Evolutionary conservation across 1,140 invertebrate species (phyloP).

Genomic region (Drosophila asahinai): DNA sequence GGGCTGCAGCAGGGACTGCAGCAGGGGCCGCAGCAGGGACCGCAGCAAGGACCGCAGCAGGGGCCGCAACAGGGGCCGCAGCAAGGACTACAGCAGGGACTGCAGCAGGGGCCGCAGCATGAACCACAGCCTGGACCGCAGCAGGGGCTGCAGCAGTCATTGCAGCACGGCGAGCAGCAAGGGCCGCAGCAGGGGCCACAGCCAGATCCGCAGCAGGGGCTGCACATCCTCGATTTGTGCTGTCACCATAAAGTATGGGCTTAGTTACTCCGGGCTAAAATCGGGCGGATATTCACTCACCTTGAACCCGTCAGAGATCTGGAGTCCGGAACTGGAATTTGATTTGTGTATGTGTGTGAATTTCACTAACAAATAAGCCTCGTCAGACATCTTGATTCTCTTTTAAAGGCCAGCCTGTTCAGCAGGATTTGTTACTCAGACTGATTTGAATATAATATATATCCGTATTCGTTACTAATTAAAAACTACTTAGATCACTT

Average conservation of each 20-base stretch:
- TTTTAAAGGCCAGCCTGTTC: constrained; percentile 4
- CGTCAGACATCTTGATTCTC: constrained; percentile 1
- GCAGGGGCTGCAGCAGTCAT: constrained; percentile 23
- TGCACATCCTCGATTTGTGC: constrained; percentile 65
- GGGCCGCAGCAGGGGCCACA: constrained; percentile 18
- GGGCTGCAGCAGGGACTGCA: constrained; percentile 15
- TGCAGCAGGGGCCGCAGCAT: constrained; percentile 32
- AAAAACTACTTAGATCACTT: no score
- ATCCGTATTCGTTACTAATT: no score
- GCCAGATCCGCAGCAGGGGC: constrained; percentile 33
- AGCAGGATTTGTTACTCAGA: no score
- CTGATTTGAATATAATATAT: background rate
- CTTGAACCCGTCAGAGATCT: constrained; percentile 70
- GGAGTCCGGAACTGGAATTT: constrained; percentile 41
- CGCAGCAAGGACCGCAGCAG: constrained; percentile 21
- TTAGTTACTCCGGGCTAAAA: background rate
- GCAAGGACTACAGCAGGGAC: constrained; percentile 27
- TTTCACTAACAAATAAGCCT: constrained; percentile 11
- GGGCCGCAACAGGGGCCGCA: constrained; percentile 27
- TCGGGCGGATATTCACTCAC: constrained; percentile 14
- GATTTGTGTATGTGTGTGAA: constrained; percentile 15
- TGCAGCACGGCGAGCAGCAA: constrained; percentile 24
- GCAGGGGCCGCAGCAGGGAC: background rate
- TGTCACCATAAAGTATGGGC: background rate
- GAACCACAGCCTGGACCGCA: constrained; percentile 26